Evolutionary conservation across 1,140 invertebrate genomes (phyloP).

Genomic region (Heliconius congener): DNA sequence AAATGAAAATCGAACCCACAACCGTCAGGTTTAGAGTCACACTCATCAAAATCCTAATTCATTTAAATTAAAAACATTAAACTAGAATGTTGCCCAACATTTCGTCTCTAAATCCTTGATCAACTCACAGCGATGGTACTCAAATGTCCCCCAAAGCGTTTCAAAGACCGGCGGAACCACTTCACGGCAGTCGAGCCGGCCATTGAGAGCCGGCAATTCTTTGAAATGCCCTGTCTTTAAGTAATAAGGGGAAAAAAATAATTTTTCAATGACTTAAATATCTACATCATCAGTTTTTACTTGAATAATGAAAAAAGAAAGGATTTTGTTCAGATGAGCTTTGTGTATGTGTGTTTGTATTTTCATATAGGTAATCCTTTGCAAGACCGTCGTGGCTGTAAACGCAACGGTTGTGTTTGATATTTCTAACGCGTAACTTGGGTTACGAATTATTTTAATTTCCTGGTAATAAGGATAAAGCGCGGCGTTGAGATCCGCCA

Average conservation of each 20-base stretch:
- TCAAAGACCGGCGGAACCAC: constrained; percentile 37
- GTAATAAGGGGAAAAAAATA: constrained; percentile 31
- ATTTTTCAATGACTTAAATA: constrained; percentile 9
- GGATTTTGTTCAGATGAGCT: background rate
- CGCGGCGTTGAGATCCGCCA: too few species aligned
- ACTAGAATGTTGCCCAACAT: background rate
- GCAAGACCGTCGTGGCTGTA: too few species aligned
- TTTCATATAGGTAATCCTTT: too few species aligned
- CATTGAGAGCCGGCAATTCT: constrained; percentile 37
- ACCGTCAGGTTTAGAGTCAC: background rate
- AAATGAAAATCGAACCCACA: background rate
- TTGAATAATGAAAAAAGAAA: background rate
- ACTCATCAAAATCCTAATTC: too few species aligned
- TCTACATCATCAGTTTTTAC: constrained; percentile 15
- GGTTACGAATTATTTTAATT: too few species aligned
- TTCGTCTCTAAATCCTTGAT: constrained; percentile 22
- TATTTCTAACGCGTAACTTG: too few species aligned
- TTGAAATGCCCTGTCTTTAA: constrained; percentile 36
- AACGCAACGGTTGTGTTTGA: too few species aligned
- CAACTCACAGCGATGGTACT: constrained; percentile 36
- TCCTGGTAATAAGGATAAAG: too few species aligned
- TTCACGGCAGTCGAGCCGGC: constrained; percentile 27
- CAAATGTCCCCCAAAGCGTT: constrained; percentile 43
- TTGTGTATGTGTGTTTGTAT: background rate
- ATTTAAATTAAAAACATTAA: background rate